These are phyloP conservation scores for Myripristis jacobus DNA, from an alignment of 2,797 vertebrate genomes.

Conservation along the genomic window DNA sequence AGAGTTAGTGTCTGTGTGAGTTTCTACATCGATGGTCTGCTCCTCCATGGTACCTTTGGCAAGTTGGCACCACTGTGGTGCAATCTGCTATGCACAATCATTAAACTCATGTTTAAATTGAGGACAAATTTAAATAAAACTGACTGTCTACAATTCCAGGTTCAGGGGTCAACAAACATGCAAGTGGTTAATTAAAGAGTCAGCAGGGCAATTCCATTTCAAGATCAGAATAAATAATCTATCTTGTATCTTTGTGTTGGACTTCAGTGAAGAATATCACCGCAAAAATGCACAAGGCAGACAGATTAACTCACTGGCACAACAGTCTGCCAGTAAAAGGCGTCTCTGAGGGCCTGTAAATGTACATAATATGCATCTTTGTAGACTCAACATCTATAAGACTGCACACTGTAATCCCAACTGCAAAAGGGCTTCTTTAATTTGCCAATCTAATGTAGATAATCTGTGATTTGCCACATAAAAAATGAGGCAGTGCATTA, in stretches of 20 bases:
- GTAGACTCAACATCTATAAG: not conserved
- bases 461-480: not conserved
- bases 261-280: not conserved
- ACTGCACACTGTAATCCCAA: not conserved
- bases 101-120: not conserved
- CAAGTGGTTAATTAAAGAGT: not conserved
- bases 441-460: not conserved
- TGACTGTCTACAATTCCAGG: constrained; percentile 5
- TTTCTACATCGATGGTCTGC: constrained; percentile 10
- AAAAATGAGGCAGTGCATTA: constrained; percentile 29
- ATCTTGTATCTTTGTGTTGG: not conserved
- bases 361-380: constrained; percentile 8
- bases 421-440: not conserved
- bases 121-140: constrained; percentile 34
- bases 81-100: constrained; percentile 10
- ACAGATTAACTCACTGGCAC: not conserved
- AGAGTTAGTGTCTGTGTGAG: constrained; percentile 2
- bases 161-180: constrained; percentile 43
- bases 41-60: constrained; percentile 13
- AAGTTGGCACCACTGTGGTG: not conserved
- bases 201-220: constrained; percentile 12
- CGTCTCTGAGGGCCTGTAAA: not conserved
- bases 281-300: not conserved
- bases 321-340: not conserved
- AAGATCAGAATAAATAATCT: constrained; percentile 17